Evolutionary conservation across 2,888 invertebrate genomes (phyloP).

Genomic region (Lissocephala sabroskyi): DNA sequence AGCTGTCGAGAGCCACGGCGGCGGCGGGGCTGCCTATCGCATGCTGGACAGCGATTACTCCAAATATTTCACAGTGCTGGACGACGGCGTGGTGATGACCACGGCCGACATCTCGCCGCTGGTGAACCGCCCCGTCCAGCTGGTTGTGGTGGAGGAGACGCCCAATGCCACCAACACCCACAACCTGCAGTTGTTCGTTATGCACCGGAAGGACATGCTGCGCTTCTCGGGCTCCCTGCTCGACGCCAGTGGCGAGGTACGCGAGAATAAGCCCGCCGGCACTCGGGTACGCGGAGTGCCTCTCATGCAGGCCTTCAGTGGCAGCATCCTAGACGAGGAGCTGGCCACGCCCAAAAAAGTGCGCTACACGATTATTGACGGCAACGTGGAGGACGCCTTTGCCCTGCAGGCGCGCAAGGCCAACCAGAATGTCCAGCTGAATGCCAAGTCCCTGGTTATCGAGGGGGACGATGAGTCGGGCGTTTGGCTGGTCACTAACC

Average conservation of each 20-base stretch:
- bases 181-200: constrained; percentile 84
- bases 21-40: constrained; percentile 73
- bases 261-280: constrained; percentile 84
- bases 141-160: constrained; percentile 86
- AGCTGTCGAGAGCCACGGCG: constrained; percentile 14
- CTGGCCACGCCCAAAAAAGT: constrained; percentile 74
- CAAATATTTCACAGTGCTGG: constrained; percentile 88
- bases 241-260: constrained; percentile 79
- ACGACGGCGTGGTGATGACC: constrained; percentile 92
- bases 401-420: constrained; percentile 75
- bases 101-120: constrained; percentile 88
- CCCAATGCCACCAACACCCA: constrained; percentile 86
- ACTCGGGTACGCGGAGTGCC: constrained; percentile 82
- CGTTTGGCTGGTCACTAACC: constrained; percentile 83
- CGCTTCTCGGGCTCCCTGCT: constrained; percentile 80
- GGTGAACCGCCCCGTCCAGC: constrained; percentile 85
- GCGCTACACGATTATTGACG: constrained; percentile 85
- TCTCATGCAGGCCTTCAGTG: constrained; percentile 80
- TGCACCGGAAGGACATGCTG: constrained; percentile 87
- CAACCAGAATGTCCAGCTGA: constrained; percentile 46
- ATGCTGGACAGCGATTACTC: constrained; percentile 86
- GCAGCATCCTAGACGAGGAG: constrained; percentile 67
- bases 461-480: constrained; percentile 76
- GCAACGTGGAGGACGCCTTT: constrained; percentile 83
- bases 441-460: constrained; percentile 50